Percentiles rank a stretch among this genome's conserved stretches.
phyloP scores from a whole-genome alignment of 1,140 invertebrate genomes.

The Drosophila murphyi region DNA sequence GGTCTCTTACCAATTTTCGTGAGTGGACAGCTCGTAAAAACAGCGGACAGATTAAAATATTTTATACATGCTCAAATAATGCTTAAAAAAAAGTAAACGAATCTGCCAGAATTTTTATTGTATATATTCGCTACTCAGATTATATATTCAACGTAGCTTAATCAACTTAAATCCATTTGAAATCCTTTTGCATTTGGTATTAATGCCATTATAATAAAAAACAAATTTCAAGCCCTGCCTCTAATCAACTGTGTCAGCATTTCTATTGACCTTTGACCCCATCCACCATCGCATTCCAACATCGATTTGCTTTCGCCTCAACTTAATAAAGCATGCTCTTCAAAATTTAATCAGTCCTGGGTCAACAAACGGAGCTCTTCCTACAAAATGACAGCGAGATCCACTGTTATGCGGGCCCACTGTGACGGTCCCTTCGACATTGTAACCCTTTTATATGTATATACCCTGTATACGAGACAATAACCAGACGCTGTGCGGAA shows the following conservation, averaged over 20 bases:
- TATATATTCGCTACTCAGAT: not conserved
- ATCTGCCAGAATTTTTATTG: too few species aligned
- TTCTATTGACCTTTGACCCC: conserved; percentile 46
- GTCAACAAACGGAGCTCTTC: conserved; percentile 35
- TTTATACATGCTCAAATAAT: not conserved
- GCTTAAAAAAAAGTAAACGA: not conserved
- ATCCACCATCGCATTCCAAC: conserved; percentile 2
- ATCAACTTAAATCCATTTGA: not conserved
- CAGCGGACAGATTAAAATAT: not conserved
- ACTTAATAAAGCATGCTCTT: conserved; percentile 24
- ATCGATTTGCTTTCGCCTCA: conserved; percentile 37
- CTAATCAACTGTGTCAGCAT: conserved; percentile 40
- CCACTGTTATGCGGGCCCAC: conserved; percentile 16
- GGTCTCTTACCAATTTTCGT: not conserved
- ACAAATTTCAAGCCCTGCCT: not conserved
- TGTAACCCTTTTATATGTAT: conserved; percentile 33
- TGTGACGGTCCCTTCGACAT: conserved; percentile 15
- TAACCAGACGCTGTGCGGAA: not conserved
- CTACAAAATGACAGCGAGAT: not conserved
- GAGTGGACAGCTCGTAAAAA: not conserved
- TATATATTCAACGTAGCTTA: not conserved
- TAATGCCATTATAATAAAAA: not conserved
- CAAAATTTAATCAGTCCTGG: conserved; percentile 48
- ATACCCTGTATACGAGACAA: conserved; percentile 12
- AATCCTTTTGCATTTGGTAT: not conserved